phyloP scores from a whole-genome alignment of 1,140 invertebrate species.

The Lepidurus couesii region DNA sequence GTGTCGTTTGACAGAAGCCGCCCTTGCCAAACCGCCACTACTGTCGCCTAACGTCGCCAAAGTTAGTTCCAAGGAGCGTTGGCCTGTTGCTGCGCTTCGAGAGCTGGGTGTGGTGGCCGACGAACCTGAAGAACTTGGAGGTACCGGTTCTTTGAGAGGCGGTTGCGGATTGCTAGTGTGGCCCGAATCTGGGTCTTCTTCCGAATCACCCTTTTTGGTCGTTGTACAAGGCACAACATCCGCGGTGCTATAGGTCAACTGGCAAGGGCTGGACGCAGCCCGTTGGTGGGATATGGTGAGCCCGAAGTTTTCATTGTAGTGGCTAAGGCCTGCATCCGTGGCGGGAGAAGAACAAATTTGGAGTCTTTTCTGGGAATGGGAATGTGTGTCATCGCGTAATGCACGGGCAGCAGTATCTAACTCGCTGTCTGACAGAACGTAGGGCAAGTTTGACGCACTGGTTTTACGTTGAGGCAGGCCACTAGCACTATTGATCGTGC shows the following conservation, averaged over 20 bases:
- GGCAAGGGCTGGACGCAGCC: conserved; percentile 70
- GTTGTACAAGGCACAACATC: background rate
- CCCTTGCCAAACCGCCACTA: background rate
- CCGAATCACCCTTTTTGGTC: background rate
- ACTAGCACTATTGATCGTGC: conserved; percentile 14
- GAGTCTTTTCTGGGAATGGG: conserved; percentile 18
- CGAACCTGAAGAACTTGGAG: conserved; percentile 8
- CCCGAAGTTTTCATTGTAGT: conserved; percentile 40
- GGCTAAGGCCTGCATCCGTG: conserved; percentile 39
- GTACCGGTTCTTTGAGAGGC: background rate
- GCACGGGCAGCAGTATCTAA: background rate
- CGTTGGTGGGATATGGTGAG: conserved; percentile 58
- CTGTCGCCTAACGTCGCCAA: background rate
- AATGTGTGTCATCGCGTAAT: background rate
- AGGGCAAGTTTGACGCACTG: conserved; percentile 48
- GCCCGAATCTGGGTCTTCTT: background rate
- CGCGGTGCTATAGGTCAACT: conserved; percentile 47
- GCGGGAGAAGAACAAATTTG: conserved; percentile 34
- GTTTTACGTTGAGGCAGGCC: conserved; percentile 48
- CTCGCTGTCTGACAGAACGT: conserved; percentile 32
- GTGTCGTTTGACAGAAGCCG: conserved; percentile 37
- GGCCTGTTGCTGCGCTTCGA: background rate
- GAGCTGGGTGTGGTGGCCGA: background rate
- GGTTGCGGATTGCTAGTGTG: conserved; percentile 2
- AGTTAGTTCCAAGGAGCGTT: conserved; percentile 18